Evolutionary conservation across 2,888 invertebrate species (phyloP), one percentile per base, ranked within the genome.

Genomic region (Megamerina dolium): DNA sequence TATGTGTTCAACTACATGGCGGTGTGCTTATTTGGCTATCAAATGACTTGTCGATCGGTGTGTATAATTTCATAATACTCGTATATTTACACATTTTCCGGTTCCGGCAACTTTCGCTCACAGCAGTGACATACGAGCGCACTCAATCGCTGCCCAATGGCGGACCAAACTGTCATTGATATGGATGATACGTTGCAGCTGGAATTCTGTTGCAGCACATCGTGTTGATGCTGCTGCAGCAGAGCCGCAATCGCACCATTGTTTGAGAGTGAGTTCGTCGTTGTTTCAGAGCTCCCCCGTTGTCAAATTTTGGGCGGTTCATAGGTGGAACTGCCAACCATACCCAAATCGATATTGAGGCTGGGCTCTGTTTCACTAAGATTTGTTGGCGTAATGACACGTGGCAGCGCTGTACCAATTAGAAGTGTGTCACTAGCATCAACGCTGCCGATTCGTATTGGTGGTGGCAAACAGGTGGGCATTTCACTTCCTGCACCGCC

Each of bases 11-110:
- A n/a, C n/a, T n/a, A n/a, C n/a, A n/a, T n/a, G n/a, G n/a, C n/a
- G n/a, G n/a, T n/a, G n/a, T n/a, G n/a, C n/a, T n/a, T n/a, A n/a
- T n/a, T n/a, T n/a, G n/a, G n/a, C n/a, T n/a, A n/a, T n/a, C n/a
- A n/a, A n/a, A n/a, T n/a, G n/a, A n/a, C n/a, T n/a, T n/a, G n/a
- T n/a, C n/a, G n/a, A n/a, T n/a, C n/a, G n/a, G n/a, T n/a, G n/a
- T n/a, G n/a, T n/a, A n/a, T n/a, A n/a, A n/a, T n/a, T n/a, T n/a
- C n/a, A n/a, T n/a, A n/a, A n/a, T n/a, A n/a, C n/a, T n/a, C n/a
- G n/a, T n/a, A n/a, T n/a, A n/a, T 50, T 58, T 67, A 72, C 50
- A 72, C 70, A 63, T 70, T 69, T 52, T 71, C 71, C 51, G 71
- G 70, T 52, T 68, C 69, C 34, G 71, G 72, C 52, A 72, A 58